Conservation (phyloP, 92 coral and sea anemone genomes). For the Bergia sp. region DNA sequence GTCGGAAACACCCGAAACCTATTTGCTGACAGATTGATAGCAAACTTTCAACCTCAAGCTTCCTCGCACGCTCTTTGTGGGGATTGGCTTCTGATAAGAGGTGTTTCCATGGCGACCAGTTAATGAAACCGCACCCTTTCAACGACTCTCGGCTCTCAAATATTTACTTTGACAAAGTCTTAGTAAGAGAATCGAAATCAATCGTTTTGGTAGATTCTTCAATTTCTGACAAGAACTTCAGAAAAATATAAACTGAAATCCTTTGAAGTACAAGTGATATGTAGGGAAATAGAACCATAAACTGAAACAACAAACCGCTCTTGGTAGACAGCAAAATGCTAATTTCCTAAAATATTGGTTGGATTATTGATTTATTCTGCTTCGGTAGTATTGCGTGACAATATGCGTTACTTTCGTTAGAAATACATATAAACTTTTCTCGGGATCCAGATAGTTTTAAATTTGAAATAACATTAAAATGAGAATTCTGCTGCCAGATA, state of each 20-base stretch:
- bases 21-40: conserved; percentile 20
- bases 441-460: too few species aligned
- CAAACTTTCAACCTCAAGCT: background rate
- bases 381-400: background rate
- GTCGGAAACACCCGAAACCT: conserved; percentile 36
- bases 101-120: conserved; percentile 13
- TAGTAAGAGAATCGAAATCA: background rate
- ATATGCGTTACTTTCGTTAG: too few species aligned
- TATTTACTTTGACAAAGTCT: background rate
- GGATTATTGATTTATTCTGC: too few species aligned
- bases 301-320: background rate
- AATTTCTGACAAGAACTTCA: background rate
- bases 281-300: too few species aligned
- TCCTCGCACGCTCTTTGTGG: background rate
- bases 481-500: too few species aligned
- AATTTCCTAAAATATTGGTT: background rate
- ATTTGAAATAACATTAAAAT: too few species aligned
- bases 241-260: too few species aligned
- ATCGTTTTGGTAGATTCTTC: background rate
- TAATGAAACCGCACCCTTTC: conserved; percentile 24
- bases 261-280: too few species aligned
- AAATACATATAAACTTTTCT: too few species aligned
- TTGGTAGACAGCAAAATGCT: background rate
- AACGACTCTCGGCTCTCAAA: background rate
- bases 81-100: conserved; percentile 13